Conservation (phyloP, 2,797 vertebrate genomes). For the Urosaurus nigricauda region DNA sequence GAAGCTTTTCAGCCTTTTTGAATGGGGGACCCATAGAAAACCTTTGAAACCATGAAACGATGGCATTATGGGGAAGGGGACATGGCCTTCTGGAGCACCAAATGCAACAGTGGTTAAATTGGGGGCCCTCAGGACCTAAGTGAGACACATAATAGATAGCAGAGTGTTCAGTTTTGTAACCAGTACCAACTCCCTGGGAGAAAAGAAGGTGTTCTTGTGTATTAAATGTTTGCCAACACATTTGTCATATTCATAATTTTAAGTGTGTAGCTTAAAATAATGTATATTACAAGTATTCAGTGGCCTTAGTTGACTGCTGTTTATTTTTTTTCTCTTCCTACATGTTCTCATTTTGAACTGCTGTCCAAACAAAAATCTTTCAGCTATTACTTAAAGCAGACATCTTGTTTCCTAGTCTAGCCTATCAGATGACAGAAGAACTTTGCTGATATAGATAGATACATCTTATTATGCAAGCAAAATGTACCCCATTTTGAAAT, state of each 20-base stretch:
- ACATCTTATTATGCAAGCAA: not conserved
- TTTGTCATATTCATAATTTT: not conserved
- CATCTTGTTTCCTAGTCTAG: not conserved
- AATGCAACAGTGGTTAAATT: not conserved
- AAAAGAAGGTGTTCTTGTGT: not conserved
- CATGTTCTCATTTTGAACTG: not conserved
- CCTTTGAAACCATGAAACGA: not conserved
- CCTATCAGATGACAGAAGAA: not conserved
- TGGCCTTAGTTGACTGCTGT: not conserved
- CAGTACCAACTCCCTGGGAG: not conserved
- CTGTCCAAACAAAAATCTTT: not conserved
- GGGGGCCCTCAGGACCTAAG: not conserved
- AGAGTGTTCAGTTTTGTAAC: not conserved
- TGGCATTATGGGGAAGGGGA: not conserved
- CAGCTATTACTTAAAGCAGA: not conserved
- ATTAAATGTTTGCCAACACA: not conserved
- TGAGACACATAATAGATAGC: not conserved
- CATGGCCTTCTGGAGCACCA: not conserved
- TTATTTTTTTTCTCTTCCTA: not conserved
- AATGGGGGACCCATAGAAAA: no score
- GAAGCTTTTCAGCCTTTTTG: no score
- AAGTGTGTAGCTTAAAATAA: not conserved
- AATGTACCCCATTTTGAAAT: slow-evolving; percentile 20
- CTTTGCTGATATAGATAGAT: not conserved
- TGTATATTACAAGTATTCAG: not conserved